phyloP scores from a whole-genome alignment of 2,113 vertebrate species.

The Aphelocoma coerulescens region DNA sequence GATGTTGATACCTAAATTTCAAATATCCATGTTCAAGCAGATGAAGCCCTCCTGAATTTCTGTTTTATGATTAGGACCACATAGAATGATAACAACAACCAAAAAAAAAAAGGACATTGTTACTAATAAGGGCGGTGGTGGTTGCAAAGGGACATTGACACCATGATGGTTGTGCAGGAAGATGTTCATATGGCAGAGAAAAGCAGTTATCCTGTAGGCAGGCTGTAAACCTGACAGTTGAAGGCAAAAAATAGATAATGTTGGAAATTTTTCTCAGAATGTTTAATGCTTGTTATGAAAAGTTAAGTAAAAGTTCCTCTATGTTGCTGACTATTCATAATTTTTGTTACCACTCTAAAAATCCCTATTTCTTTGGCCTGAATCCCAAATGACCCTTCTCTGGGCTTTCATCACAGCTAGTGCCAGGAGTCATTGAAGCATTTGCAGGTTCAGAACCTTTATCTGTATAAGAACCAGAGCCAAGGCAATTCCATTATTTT shows the following conservation, averaged over 20 bases:
- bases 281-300: background rate
- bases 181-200: background rate
- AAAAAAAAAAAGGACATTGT: background rate
- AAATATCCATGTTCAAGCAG: background rate
- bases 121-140: background rate
- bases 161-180: background rate
- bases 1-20: background rate
- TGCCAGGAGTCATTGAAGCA: background rate
- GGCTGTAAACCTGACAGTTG: background rate
- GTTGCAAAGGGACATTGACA: background rate
- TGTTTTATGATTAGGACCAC: background rate
- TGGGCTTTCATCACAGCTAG: background rate
- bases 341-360: background rate
- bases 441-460: background rate
- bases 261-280: background rate
- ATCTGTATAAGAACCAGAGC: background rate
- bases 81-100: background rate
- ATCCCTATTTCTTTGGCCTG: background rate
- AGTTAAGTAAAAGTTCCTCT: background rate
- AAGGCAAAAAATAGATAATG: background rate
- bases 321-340: background rate
- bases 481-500: background rate
- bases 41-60: background rate
- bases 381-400: background rate
- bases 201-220: background rate